Percentiles rank a stretch among this genome's conserved stretches.
Conservation (phyloP, 2,113 vertebrate species). For the Ceyx margarethae region DNA sequence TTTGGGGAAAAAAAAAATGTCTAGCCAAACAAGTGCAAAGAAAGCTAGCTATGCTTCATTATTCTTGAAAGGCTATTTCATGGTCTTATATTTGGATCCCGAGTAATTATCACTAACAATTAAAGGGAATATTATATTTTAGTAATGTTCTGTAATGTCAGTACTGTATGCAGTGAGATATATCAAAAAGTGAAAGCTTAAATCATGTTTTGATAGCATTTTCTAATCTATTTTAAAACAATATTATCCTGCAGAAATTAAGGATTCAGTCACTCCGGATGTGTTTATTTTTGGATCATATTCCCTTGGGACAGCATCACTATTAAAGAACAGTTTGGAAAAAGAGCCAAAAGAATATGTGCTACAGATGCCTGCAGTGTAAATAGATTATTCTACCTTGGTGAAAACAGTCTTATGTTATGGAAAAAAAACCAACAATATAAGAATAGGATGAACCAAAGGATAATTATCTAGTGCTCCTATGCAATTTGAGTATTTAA, state of each 20-base stretch:
- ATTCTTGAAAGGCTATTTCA: neutral
- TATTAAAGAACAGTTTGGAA: neutral
- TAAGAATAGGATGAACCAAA: neutral
- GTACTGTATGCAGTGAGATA: neutral
- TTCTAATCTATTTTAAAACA: neutral
- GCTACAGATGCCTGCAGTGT: neutral
- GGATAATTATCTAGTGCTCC: neutral
- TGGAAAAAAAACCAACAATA: neutral
- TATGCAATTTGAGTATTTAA: neutral
- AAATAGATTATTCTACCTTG: neutral
- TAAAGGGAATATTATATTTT: neutral
- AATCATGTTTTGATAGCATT: neutral
- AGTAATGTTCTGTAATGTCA: neutral
- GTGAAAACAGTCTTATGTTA: neutral
- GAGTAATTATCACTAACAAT: neutral
- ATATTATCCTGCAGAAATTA: neutral
- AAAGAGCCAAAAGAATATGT: neutral
- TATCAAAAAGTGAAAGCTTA: neutral
- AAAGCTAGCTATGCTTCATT: neutral
- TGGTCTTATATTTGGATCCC: neutral
- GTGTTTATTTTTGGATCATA: neutral
- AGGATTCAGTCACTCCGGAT: neutral
- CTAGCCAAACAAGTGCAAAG: neutral
- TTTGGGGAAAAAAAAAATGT: neutral
- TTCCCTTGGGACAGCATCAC: rapidly evolving